Percentiles rank a stretch among this genome's conserved stretches.
Evolutionary conservation across 1,140 invertebrate species (phyloP).

Genomic region (Pachypeltis micranthus): DNA sequence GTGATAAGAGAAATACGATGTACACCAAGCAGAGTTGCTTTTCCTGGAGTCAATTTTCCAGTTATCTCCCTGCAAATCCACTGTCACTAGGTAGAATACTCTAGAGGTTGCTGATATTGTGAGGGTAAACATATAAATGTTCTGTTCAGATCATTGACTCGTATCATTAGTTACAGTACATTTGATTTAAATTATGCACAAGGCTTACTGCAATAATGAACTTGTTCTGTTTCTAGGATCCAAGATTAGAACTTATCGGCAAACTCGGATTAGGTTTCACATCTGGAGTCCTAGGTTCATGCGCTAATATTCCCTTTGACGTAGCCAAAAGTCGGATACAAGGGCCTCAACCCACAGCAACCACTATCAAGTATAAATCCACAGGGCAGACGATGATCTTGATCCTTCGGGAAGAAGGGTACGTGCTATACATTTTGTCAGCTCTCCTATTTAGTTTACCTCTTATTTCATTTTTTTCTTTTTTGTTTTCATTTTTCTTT

Average conservation of each 20-base stretch:
- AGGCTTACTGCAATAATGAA: slow-evolving; percentile 8
- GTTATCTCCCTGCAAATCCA: too few relatives aligned
- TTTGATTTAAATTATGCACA: too few relatives aligned
- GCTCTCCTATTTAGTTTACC: not conserved
- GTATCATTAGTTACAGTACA: too few relatives aligned
- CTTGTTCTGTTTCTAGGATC: slow-evolving; percentile 44
- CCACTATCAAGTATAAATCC: slow-evolving; percentile 60
- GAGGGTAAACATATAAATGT: too few relatives aligned
- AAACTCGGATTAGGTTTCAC: slow-evolving; percentile 70
- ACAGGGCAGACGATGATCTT: slow-evolving; percentile 60
- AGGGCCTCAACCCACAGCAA: slow-evolving; percentile 66
- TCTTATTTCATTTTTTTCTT: slow-evolving; percentile 6
- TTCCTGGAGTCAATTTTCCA: too few relatives aligned
- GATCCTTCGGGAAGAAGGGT: slow-evolving; percentile 81
- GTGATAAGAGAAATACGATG: too few relatives aligned
- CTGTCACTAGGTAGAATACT: too few relatives aligned
- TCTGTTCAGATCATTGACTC: too few relatives aligned
- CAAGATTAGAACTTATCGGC: slow-evolving; percentile 48
- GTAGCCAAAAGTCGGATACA: slow-evolving; percentile 92
- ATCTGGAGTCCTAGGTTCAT: slow-evolving; percentile 71
- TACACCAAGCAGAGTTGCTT: too few relatives aligned
- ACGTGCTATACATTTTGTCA: slow-evolving; percentile 29
- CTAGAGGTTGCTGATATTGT: too few relatives aligned
- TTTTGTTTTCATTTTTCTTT: slow-evolving; percentile 30
- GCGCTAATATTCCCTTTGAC: slow-evolving; percentile 88